Conservation (phyloP, 2,797 vertebrate species). For the Stomatorhinus walkeri region DNA sequence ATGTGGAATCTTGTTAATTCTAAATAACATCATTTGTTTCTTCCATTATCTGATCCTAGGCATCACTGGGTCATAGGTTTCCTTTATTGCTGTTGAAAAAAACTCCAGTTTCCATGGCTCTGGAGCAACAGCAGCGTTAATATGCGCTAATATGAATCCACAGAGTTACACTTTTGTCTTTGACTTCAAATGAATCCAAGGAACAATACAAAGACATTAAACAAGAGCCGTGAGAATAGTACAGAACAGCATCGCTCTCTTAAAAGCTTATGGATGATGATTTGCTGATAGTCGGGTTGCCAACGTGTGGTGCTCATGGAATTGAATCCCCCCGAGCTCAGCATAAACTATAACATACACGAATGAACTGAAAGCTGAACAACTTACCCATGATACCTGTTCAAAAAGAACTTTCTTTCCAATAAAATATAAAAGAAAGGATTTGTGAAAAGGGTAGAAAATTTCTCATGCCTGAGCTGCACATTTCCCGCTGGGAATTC, state of each 20-base stretch:
- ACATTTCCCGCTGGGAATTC: not conserved
- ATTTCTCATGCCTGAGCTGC: not conserved
- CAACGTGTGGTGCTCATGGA: not conserved
- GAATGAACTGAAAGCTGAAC: not conserved
- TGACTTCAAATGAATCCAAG: not conserved
- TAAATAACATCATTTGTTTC: slow-evolving; percentile 4
- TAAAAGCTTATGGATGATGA: not conserved
- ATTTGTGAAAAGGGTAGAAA: not conserved
- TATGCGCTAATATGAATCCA: not conserved
- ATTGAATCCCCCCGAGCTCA: not conserved
- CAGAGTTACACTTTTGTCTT: not conserved
- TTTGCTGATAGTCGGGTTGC: not conserved
- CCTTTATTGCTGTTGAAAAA: not conserved
- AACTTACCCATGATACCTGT: not conserved
- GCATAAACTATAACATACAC: not conserved
- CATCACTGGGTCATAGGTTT: not conserved
- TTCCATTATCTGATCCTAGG: not conserved
- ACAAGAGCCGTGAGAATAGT: not conserved
- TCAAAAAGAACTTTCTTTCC: not conserved
- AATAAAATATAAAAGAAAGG: not conserved
- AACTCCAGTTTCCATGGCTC: not conserved
- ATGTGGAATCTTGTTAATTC: not conserved
- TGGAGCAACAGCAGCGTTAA: not conserved
- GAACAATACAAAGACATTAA: not conserved
- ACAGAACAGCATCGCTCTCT: not conserved